phyloP scores from a whole-genome alignment of 2,797 vertebrate species.

The Sebastes dallii region DNA sequence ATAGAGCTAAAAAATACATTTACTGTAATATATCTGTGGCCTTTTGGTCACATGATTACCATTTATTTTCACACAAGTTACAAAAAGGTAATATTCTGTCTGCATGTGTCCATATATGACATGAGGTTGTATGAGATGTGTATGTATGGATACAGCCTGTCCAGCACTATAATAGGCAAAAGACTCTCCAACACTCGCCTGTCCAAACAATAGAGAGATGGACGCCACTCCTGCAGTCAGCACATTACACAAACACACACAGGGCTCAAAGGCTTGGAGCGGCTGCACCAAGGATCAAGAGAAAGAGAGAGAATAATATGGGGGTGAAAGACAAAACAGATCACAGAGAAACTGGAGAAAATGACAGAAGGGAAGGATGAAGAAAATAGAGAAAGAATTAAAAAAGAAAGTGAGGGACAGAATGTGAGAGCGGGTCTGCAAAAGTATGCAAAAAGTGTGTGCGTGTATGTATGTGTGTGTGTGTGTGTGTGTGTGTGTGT shows the following conservation, averaged over 20 bases:
- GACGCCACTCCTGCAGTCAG: conserved; percentile 81
- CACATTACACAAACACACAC: conserved; percentile 83
- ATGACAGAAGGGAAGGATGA: neutral
- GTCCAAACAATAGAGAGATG: conserved; percentile 57
- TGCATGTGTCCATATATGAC: neutral
- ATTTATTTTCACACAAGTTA: neutral
- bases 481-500: conserved; percentile 1
- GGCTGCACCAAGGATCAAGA: conserved; percentile 33
- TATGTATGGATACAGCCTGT: conserved; percentile 14
- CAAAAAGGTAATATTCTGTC: neutral
- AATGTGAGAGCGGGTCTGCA: neutral
- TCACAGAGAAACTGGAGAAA: neutral
- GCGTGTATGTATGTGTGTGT: neutral
- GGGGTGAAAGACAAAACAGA: conserved; percentile 9
- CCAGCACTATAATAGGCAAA: conserved; percentile 21
- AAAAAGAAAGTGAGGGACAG: neutral
- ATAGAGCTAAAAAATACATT: neutral
- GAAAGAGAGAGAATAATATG: conserved; percentile 11
- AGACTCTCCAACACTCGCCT: conserved; percentile 16
- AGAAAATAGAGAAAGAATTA: neutral
- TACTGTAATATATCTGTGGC: neutral
- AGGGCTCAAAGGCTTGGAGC: conserved; percentile 78
- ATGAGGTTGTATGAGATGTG: neutral
- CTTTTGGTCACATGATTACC: neutral
- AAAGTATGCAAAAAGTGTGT: neutral